phyloP scores from a whole-genome alignment of 2,888 invertebrate genomes.

The Parthenolecanium corni region DNA sequence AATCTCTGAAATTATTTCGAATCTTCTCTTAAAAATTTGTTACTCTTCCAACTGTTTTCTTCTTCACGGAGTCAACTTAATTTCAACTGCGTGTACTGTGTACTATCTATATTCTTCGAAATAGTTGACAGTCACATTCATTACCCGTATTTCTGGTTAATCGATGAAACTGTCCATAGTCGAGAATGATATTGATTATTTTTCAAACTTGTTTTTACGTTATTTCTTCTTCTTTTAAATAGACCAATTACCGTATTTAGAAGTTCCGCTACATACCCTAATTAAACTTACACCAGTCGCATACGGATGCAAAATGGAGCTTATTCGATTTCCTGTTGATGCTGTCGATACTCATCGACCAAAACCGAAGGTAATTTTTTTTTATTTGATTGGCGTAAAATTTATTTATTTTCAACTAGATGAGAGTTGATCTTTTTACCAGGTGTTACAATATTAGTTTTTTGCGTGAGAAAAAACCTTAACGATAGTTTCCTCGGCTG shows the following conservation, averaged over 20 bases:
- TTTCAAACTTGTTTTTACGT: neutral
- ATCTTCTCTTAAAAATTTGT: no score
- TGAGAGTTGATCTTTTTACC: neutral
- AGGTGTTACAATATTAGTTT: neutral
- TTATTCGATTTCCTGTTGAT: constrained; percentile 78
- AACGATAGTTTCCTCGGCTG: no score
- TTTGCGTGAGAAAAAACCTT: no score
- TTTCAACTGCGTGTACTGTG: no score
- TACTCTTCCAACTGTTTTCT: no score
- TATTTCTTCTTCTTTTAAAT: constrained; percentile 36
- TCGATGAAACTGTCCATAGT: neutral
- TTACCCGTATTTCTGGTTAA: neutral
- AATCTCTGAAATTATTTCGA: no score
- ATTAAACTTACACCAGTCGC: constrained; percentile 96
- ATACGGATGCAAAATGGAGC: constrained; percentile 94
- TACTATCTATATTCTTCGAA: no score
- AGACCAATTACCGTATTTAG: constrained; percentile 81
- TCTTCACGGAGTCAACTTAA: no score
- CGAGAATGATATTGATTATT: neutral
- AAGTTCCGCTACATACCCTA: constrained; percentile 86
- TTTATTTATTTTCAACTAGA: neutral
- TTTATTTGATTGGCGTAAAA: neutral
- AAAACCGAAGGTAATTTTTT: constrained; percentile 60
- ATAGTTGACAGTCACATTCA: neutral
- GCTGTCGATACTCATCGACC: constrained; percentile 95